A percentile compares a stretch with the other conserved stretches of the same genome.
Evolutionary conservation across 2,113 vertebrate genomes (phyloP).

Genomic region (Sander lucioperca): DNA sequence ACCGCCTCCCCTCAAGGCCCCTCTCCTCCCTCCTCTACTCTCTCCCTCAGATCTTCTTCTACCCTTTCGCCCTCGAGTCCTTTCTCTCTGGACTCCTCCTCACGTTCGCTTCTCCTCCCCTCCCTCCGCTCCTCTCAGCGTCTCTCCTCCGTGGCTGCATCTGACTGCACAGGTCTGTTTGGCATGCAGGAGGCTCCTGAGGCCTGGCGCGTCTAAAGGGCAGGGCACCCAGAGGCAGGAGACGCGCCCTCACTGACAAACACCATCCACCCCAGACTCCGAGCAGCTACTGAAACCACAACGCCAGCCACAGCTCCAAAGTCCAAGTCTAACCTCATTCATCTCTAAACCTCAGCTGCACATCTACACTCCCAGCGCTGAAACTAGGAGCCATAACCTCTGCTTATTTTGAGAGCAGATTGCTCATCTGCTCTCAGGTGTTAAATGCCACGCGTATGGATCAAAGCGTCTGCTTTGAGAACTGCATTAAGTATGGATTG

Average conservation of each 20-base stretch:
- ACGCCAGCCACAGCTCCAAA: slow-evolving; percentile 41
- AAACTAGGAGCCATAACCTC: slow-evolving; percentile 58
- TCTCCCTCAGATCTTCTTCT: slow-evolving; percentile 68
- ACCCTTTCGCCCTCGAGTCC: slow-evolving; percentile 71
- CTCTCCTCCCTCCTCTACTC: slow-evolving; percentile 19
- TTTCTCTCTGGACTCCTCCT: slow-evolving; percentile 70
- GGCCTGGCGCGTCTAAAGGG: slow-evolving; percentile 83
- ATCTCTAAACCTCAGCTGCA: slow-evolving; percentile 46
- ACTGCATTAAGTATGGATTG: slow-evolving; percentile 47
- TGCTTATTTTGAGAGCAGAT: slow-evolving; percentile 55
- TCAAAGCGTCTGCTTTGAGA: slow-evolving; percentile 71
- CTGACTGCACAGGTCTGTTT: slow-evolving; percentile 83
- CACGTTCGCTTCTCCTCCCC: slow-evolving; percentile 60
- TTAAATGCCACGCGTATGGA: slow-evolving; percentile 82
- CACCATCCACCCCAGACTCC: slow-evolving; percentile 69
- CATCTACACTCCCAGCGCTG: slow-evolving; percentile 24
- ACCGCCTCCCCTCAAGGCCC: slow-evolving; percentile 20
- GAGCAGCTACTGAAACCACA: slow-evolving; percentile 61
- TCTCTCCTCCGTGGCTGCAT: slow-evolving; percentile 65
- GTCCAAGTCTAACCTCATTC: slow-evolving; percentile 48
- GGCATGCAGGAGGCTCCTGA: slow-evolving; percentile 82
- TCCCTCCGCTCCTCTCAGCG: slow-evolving; percentile 22
- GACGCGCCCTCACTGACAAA: slow-evolving; percentile 82
- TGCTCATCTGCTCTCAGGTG: slow-evolving; percentile 76
- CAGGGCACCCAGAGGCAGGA: slow-evolving; percentile 82